These are phyloP conservation scores for Otocyon megalotis DNA, from an alignment of 2,113 vertebrate species.

Conservation along the genomic window DNA sequence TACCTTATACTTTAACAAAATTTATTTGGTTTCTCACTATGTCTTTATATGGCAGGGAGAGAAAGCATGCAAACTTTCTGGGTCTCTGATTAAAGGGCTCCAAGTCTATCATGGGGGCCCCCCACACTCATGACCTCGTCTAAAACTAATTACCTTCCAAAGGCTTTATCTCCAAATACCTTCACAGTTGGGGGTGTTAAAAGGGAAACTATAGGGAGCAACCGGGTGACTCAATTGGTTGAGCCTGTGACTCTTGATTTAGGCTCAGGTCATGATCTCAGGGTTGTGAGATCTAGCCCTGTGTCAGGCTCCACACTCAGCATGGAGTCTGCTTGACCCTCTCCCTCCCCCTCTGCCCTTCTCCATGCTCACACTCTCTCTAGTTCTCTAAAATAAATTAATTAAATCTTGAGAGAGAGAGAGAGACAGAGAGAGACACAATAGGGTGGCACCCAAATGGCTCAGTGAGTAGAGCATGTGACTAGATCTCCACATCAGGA, in stretches of 20 bases:
- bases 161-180: not conserved
- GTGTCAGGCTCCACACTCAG: not conserved
- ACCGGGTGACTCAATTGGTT: not conserved
- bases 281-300: not conserved
- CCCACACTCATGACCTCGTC: not conserved
- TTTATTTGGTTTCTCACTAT: not conserved
- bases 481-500: not conserved
- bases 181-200: not conserved
- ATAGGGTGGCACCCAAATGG: not conserved
- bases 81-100: not conserved
- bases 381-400: not conserved
- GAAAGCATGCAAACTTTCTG: not conserved
- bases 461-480: not conserved
- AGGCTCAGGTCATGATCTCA: not conserved
- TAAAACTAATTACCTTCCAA: not conserved
- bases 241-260: not conserved
- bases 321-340: not conserved
- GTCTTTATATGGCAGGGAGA: not conserved
- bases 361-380: not conserved
- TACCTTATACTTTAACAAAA: not conserved
- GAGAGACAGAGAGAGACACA: not conserved
- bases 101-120: no score
- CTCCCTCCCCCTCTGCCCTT: not conserved
- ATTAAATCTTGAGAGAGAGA: not conserved
- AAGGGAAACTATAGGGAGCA: not conserved